phyloP scores from a whole-genome alignment of 2,888 invertebrate species.

The Ditula angustiorana region DNA sequence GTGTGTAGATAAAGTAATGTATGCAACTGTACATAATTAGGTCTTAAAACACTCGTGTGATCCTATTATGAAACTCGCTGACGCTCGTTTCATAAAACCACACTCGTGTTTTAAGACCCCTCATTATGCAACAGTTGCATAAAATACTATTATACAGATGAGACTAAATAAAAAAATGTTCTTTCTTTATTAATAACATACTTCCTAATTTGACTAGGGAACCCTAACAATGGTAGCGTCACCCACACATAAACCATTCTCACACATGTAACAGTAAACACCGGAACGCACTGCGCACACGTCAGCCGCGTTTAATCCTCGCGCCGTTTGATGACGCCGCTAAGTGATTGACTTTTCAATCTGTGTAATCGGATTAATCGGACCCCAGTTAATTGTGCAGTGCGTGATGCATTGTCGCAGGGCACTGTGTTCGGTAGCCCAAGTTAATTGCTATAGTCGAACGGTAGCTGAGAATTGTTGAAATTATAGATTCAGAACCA shows the following conservation, averaged over 20 bases:
- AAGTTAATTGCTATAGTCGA: constrained; percentile 19
- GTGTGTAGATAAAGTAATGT: too few species aligned
- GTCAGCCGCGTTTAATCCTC: constrained; percentile 70
- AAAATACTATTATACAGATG: too few species aligned
- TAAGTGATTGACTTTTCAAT: constrained; percentile 85
- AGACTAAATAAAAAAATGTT: too few species aligned
- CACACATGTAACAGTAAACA: not conserved
- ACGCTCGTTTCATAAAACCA: too few species aligned
- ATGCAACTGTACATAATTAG: too few species aligned
- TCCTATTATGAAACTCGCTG: too few species aligned
- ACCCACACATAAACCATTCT: not conserved
- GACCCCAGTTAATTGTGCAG: constrained; percentile 31
- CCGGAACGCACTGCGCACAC: constrained; percentile 48
- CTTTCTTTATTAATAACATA: too few species aligned
- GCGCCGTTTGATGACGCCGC: constrained; percentile 58
- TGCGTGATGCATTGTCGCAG: constrained; percentile 22
- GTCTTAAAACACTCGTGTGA: too few species aligned
- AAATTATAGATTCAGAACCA: not conserved
- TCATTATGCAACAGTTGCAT: too few species aligned
- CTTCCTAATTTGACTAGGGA: too few species aligned
- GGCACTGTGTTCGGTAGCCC: not conserved
- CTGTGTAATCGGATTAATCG: constrained; percentile 72
- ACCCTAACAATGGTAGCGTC: too few species aligned
- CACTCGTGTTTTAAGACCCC: too few species aligned
- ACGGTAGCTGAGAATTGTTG: constrained; percentile 6